These are phyloP conservation scores for Alauda arvensis DNA, from an alignment of 2,797 vertebrate species.

Conservation along the genomic window DNA sequence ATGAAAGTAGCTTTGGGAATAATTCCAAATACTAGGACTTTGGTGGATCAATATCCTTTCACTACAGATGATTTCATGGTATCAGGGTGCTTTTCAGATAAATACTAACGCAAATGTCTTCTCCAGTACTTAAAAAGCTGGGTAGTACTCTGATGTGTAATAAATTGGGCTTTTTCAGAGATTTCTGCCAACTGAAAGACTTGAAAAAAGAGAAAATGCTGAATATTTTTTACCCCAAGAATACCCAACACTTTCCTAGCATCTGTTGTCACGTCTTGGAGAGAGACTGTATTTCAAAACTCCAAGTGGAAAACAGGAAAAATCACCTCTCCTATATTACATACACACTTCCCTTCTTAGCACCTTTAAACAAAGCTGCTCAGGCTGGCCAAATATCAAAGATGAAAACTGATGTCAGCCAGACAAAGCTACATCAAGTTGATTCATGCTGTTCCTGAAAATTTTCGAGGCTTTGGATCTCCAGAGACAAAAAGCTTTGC, in stretches of 20 bases:
- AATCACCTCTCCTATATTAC: background rate
- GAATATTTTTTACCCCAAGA: background rate
- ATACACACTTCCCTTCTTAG: background rate
- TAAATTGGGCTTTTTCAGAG: background rate
- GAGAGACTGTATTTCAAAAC: background rate
- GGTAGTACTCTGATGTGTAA: background rate
- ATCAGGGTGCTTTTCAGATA: background rate
- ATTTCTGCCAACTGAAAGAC: background rate
- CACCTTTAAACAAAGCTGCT: background rate
- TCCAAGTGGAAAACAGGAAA: background rate
- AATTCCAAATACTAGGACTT: background rate
- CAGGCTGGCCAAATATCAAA: background rate
- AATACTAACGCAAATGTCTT: background rate
- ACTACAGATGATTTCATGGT: background rate
- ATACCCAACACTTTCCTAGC: background rate
- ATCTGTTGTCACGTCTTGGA: background rate
- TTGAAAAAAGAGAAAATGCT: background rate
- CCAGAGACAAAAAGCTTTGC: background rate
- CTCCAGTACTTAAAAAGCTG: background rate
- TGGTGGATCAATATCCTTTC: background rate
- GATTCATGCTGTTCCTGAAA: background rate
- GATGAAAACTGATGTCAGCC: background rate
- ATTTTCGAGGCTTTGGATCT: background rate
- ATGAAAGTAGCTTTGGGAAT: background rate
- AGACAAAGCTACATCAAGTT: background rate